Evolutionary conservation across 2,888 invertebrate species (phyloP), one percentile per base, ranked within the genome.

Genomic region (Dicranocentrus wangi): DNA sequence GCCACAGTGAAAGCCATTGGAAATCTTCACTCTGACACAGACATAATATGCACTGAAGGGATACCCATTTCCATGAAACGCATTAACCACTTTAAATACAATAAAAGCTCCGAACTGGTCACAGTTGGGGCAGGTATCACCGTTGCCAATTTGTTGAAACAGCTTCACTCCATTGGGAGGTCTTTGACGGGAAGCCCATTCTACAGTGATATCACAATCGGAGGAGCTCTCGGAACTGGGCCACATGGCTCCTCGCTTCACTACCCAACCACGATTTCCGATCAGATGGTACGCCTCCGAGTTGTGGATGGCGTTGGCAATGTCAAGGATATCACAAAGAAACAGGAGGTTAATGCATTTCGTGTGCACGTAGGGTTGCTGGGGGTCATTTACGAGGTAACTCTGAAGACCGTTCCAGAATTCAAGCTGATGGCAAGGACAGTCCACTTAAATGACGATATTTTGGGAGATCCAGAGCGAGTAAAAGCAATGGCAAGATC

Each of bases 401-500:
- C 53, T 2, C 51, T 83, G 0, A 21, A 53, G 43, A 83, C 77
- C 8, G 42, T 58, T 1, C 77, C 77, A 0, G 63, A 77, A 0
- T 83, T 39, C 17, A 83, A 83, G 69, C 61, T 83, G n/a, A 17
- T 17, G 5, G 55, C 80, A 13, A 1, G 58, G 7, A 63, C 77
- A 42, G 42, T 19, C 23, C 68, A 53, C 1, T 21, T 53, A 1
- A 13, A 10, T 8, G 83, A 83, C 21, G 2, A n/a, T 1, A 72
- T 83, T 21, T 15, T 83, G 10, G 19, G 68, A 13, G 58, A 39
- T 39, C 7, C 63, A 10, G 63, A 43, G 5, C 27, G 53, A 19
- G 32, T 73, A 1, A 13, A 69, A 15, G 8, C 19, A 23, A 43
- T 61, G 27, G 79, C 80, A 0, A 21, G 19, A 21, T 25, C 39